Evolutionary conservation across 1,140 invertebrate genomes (phyloP), one percentile per base, ranked within the genome.

Genomic region (Theocolax elegans): DNA sequence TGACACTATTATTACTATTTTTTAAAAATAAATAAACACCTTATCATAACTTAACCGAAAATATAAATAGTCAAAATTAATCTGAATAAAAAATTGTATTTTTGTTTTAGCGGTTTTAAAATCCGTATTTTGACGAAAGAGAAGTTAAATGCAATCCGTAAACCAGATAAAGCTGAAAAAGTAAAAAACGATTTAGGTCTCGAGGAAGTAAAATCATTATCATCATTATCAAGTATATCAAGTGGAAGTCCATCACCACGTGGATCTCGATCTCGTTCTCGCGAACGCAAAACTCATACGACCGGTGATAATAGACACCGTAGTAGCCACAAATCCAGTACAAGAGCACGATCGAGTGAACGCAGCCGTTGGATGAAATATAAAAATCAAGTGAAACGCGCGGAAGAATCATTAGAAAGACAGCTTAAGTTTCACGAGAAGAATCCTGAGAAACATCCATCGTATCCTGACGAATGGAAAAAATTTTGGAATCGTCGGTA

Each of bases 401-500:
- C 87, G 79, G 74, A 89, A 85, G 74, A 87, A 83, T 74, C 87
- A 0, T 73, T 86, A 0, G 83, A 86, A 40, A 77, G 85, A 3
- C 80, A 83, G 0, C 54, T 92, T 1, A 90, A 91, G 67, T 91
- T 92, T 48, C 91, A 94, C 78, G 90, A 94, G 75, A 91, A 92
- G 75, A 93, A 93, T 81, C 94, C 94, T 0, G 93, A 95, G 76
- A 94, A 94, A 74, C 94, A 95, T 86, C 93, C 93, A 0, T 87
- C 90, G 6, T 95, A 95, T 78, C 91, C 92, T 0, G 92, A 93
- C 19, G 94, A 95, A 76, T 95, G 94, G 94, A 94, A 94, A 77
- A 91, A 91, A 77, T 94, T 94, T 78, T 94, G 92, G 92, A 93
- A 93, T 76, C 84, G 88, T 6, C 88, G 92, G 0, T 94, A 94